These are phyloP conservation scores for Elanus axillaris DNA, from an alignment of 2,113 vertebrate species.

Conservation along the genomic window DNA sequence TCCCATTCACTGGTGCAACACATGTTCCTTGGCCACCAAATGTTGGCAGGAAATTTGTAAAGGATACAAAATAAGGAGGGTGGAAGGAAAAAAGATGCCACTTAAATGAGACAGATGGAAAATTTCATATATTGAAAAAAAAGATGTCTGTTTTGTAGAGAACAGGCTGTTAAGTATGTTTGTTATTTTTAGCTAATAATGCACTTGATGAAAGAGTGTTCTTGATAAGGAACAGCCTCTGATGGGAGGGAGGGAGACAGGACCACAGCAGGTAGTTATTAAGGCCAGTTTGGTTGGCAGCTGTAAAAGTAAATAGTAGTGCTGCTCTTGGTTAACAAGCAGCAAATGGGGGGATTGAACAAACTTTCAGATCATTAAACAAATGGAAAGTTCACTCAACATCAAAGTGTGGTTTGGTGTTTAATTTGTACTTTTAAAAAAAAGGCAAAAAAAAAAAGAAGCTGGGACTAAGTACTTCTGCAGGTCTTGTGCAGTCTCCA, in stretches of 20 bases:
- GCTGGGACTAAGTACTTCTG: background rate
- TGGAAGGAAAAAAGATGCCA: background rate
- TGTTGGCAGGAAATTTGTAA: background rate
- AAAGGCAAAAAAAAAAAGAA: no score
- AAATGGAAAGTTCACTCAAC: background rate
- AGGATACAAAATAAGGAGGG: background rate
- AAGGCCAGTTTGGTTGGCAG: conserved; percentile 9
- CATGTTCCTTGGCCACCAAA: background rate
- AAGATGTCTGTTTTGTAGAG: background rate
- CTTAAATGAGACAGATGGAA: background rate
- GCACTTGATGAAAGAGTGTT: background rate
- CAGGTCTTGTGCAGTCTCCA: background rate
- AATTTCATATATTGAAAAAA: background rate
- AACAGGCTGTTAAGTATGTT: background rate
- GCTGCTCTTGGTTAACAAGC: conserved; percentile 25
- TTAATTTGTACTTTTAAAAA: background rate
- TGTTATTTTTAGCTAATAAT: conserved; percentile 34
- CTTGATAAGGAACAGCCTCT: conserved; percentile 23
- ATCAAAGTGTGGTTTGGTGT: background rate
- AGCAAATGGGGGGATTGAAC: background rate
- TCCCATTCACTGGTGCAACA: background rate
- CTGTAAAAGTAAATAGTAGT: background rate
- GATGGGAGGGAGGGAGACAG: background rate
- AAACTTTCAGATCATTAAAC: conserved; percentile 16
- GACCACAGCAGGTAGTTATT: background rate